Base-by-base conservation (phyloP, 2,888 invertebrate species). In the Napeogenes inachia region DNA sequence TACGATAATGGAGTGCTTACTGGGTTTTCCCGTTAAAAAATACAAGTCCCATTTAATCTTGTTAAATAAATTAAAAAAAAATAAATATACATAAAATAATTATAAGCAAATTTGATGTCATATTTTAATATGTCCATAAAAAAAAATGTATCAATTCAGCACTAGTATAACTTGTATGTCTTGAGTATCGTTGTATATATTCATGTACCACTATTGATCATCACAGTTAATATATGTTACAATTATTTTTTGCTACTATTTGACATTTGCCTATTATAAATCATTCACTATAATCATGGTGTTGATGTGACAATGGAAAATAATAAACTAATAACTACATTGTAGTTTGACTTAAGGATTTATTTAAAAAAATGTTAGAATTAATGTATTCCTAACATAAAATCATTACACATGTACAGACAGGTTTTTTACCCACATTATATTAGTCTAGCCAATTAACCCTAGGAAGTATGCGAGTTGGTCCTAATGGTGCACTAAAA, bases 1-100 rank as follows among this genome's bases (percentile, higher is more conserved):
- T 35, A 33, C 60, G 42, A 56, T 61, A 60, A 53, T 56, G 55
- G 56, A 56, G 50, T 56, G 50, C 56, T 56, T 56, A 30, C 60
- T 56, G 50, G 38, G 45, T 42, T 32, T 50, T 50, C 30, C 50
- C 30, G 21, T 30, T 30, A 50, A 50, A 50, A 50, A 30, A 13
- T n/a, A 47, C 8, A n/a, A 6, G 47, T 21, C n/a, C 13, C 6
- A 21, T 47, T 13, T 4, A 21, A 21, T 21, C 21, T 21, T 21
- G 21, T 21, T 6, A 13, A 47, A 47, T n/a, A 13, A 13, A 13
- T 47, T 47, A 6, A 47, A n/a, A 6, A n/a, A 4, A 13, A 47
- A 13, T n/a, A 47, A 4, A 47, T 4, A 0, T 3, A 47, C 21
- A 46, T n/a, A 12, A 13, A 13, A n/a, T 21, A 47, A 13, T 4